Conservation (phyloP, 2,113 vertebrate species). For the Sinosuthora webbiana region DNA sequence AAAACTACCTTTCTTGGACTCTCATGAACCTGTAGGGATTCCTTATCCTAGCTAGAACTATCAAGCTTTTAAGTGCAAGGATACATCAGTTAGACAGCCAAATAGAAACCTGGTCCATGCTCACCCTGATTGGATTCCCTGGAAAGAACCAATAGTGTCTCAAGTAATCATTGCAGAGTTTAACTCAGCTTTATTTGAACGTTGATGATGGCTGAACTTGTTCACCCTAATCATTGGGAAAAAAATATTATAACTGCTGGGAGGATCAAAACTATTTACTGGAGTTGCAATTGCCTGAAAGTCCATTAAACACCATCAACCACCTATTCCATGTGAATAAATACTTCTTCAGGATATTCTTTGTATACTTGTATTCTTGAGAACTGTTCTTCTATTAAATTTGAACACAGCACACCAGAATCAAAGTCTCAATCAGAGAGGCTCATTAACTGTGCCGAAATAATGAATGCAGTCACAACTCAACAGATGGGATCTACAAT, state of each 20-base stretch:
- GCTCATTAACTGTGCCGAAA: neutral
- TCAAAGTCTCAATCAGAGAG: neutral
- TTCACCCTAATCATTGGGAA: neutral
- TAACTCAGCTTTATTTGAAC: neutral
- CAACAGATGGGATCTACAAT: neutral
- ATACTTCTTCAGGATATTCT: neutral
- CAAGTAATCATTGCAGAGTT: neutral
- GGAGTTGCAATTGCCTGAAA: neutral
- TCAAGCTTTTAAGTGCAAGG: neutral
- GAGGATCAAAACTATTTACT: neutral
- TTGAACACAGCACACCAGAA: neutral
- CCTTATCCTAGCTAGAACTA: neutral
- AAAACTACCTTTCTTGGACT: neutral
- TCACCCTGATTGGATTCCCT: neutral
- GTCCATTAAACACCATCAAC: neutral
- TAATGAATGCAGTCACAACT: neutral
- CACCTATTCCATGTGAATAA: neutral
- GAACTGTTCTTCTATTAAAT: neutral
- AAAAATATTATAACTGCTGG: neutral
- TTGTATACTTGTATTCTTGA: neutral
- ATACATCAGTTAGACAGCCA: neutral
- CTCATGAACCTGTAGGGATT: neutral
- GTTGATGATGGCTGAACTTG: neutral
- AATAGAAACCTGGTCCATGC: neutral
- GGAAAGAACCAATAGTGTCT: neutral